Evolutionary conservation across 2,113 vertebrate genomes (phyloP).

Genomic region (Clarias macrocephalus): DNA sequence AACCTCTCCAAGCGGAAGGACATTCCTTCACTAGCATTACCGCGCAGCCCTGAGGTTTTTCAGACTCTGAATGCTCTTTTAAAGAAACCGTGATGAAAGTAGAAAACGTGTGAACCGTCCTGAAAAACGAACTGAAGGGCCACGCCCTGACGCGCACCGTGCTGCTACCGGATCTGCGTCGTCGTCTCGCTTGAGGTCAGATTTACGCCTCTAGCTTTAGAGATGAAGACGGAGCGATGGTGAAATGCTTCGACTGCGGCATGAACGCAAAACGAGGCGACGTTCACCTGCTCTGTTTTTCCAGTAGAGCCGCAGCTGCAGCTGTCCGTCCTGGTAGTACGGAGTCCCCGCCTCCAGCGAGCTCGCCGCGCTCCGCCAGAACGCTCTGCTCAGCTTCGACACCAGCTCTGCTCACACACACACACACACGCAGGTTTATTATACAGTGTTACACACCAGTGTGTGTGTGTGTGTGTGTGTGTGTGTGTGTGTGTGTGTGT

Average conservation of each 20-base stretch:
- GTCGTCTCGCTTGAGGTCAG: neutral
- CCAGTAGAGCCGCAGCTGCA: constrained; percentile 94
- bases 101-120: neutral
- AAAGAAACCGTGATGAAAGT: no score
- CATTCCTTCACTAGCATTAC: constrained; percentile 64
- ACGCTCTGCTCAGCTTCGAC: constrained; percentile 72
- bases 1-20: neutral
- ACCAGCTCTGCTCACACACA: constrained; percentile 58
- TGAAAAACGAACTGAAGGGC: neutral
- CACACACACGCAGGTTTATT: constrained; percentile 27
- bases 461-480: neutral
- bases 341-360: constrained; percentile 87
- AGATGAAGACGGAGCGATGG: neutral
- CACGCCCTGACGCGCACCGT: no score
- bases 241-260: neutral
- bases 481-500: neutral
- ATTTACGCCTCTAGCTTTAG: neutral
- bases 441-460: neutral
- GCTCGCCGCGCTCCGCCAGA: constrained; percentile 69
- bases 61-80: neutral
- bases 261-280: neutral
- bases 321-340: constrained; percentile 87
- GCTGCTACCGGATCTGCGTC: neutral
- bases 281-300: constrained; percentile 85
- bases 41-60: constrained; percentile 52